phyloP scores from a whole-genome alignment of 1,140 invertebrate species.

The Pantala flavescens region DNA sequence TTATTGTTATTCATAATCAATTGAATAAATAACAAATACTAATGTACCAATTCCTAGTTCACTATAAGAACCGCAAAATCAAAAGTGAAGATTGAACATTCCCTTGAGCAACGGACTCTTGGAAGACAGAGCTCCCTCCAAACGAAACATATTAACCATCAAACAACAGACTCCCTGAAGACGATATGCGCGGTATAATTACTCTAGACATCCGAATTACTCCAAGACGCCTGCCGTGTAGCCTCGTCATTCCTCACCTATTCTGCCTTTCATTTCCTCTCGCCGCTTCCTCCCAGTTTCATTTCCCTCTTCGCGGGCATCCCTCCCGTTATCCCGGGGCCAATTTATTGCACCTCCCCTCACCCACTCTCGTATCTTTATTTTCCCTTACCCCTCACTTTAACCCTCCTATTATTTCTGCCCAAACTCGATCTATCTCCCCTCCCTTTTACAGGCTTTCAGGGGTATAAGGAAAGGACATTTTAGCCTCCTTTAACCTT shows the following conservation, averaged over 20 bases:
- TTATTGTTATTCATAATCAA: too few relatives aligned
- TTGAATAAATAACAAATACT: too few relatives aligned
- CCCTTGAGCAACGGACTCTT: too few relatives aligned
- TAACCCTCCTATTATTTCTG: slow-evolving; percentile 2
- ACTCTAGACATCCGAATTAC: slow-evolving; percentile 22
- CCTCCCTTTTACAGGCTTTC: not conserved
- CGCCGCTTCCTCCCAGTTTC: not conserved
- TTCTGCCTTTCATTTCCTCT: slow-evolving; percentile 17
- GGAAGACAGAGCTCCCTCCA: too few relatives aligned
- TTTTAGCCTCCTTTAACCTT: not conserved
- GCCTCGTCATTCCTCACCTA: slow-evolving; percentile 25
- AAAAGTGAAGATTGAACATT: too few relatives aligned
- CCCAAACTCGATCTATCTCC: not conserved
- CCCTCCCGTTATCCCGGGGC: slow-evolving; percentile 13
- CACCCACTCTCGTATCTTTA: slow-evolving; percentile 16
- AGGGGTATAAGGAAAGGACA: not conserved
- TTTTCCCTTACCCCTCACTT: not conserved
- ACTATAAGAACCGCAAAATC: too few relatives aligned
- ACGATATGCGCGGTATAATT: too few relatives aligned
- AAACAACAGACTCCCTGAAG: too few relatives aligned
- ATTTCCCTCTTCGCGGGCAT: not conserved
- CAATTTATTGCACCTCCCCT: slow-evolving; percentile 23
- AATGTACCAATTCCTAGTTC: too few relatives aligned
- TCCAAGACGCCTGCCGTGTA: slow-evolving; percentile 26
- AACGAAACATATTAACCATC: too few relatives aligned